Conservation (phyloP, 2,797 vertebrate genomes). For the Crax fasciolata region DNA sequence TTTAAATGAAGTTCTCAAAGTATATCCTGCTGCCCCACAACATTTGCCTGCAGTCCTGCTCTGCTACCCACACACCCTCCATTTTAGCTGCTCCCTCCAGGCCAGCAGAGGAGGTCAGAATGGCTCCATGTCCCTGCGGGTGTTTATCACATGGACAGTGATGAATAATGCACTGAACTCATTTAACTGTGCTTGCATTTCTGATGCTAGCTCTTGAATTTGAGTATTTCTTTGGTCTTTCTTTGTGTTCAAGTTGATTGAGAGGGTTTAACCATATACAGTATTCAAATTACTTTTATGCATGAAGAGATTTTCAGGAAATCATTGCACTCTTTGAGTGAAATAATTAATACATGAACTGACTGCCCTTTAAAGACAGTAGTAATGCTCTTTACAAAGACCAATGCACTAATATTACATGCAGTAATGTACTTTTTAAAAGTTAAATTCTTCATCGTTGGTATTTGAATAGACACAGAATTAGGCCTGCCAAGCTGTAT, state of each 20-base stretch:
- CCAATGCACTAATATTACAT: not conserved
- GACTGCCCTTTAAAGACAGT: constrained; percentile 58
- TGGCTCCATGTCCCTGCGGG: not conserved
- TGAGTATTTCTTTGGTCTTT: not conserved
- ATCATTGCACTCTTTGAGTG: constrained; percentile 31
- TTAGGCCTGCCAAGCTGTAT: constrained; percentile 26
- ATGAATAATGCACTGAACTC: not conserved
- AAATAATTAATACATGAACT: constrained; percentile 66
- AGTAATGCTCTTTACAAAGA: constrained; percentile 9
- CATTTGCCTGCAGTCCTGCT: not conserved
- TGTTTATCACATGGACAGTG: rapidly evolving
- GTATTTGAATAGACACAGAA: constrained; percentile 54
- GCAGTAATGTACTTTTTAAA: constrained; percentile 24
- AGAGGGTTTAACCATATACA: constrained; percentile 37
- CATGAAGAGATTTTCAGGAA: constrained; percentile 47
- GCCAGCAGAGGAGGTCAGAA: not conserved
- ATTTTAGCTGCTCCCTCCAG: not conserved
- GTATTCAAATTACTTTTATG: constrained; percentile 52
- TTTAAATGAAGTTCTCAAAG: not conserved
- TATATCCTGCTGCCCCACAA: rapidly evolving
- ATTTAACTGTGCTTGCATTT: not conserved
- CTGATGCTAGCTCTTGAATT: not conserved
- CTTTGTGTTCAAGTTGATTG: constrained; percentile 41
- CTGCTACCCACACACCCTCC: not conserved
- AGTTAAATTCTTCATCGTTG: constrained; percentile 46